Percentiles rank a stretch among this genome's conserved stretches.
Evolutionary conservation across 2,113 vertebrate genomes (phyloP).

Genomic region (Corydoras sp.): DNA sequence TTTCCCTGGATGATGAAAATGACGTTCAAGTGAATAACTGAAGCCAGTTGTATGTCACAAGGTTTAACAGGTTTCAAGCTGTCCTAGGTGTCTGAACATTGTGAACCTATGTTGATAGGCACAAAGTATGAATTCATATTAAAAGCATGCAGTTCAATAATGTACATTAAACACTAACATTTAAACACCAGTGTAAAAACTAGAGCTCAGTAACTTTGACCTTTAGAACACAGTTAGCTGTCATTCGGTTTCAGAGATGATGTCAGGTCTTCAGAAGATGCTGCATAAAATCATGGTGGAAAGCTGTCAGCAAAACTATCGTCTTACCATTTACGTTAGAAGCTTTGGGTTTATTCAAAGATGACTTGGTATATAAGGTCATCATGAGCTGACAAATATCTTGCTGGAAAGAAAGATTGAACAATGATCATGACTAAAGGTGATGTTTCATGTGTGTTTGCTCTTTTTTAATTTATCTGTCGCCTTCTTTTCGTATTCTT

Average conservation of each 20-base stretch:
- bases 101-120: too few species aligned
- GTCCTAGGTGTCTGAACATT: too few species aligned
- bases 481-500: too few species aligned
- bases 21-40: too few species aligned
- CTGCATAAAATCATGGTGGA: conserved; percentile 39
- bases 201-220: neutral
- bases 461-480: too few species aligned
- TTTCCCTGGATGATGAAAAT: too few species aligned
- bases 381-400: neutral
- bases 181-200: too few species aligned
- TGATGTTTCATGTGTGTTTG: neutral
- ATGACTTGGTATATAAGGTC: conserved; percentile 24
- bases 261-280: conserved; percentile 11
- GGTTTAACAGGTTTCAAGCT: too few species aligned
- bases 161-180: too few species aligned
- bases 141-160: too few species aligned
- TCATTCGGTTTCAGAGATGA: neutral
- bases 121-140: too few species aligned
- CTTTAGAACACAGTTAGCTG: neutral
- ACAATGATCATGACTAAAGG: conserved; percentile 42
- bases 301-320: conserved; percentile 28
- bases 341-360: conserved; percentile 32
- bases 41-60: too few species aligned
- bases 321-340: conserved; percentile 28
- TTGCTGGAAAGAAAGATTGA: conserved; percentile 3